phyloP scores from a whole-genome alignment of 2,113 vertebrate genomes.

The Protobothrops flavoviridis region DNA sequence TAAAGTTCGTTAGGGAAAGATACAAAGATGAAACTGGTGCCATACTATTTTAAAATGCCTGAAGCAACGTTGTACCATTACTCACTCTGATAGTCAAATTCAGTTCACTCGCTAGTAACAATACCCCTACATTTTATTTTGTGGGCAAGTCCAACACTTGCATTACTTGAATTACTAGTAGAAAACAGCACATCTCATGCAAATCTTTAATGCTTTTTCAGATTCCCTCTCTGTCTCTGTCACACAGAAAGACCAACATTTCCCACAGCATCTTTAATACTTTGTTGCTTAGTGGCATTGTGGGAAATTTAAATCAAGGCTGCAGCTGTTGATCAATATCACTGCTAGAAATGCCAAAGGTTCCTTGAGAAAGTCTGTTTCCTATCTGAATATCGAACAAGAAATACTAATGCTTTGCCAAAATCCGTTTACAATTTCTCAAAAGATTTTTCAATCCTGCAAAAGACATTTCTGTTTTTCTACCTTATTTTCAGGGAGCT shows the following conservation, averaged over 20 bases:
- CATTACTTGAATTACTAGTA: not conserved
- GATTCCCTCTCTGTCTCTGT: not conserved
- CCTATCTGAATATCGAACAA: not conserved
- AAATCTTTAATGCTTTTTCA: not conserved
- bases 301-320: not conserved
- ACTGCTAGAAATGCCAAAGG: not conserved
- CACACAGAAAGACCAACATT: not conserved
- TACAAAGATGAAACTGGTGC: not conserved
- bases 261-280: not conserved
- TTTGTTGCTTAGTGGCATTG: not conserved
- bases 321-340: not conserved
- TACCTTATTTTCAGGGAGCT: not conserved
- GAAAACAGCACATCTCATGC: not conserved
- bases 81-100: not conserved
- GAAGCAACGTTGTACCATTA: not conserved
- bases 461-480: not conserved
- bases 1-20: not conserved
- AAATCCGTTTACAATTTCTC: not conserved
- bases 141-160: not conserved
- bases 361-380: not conserved
- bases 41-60: not conserved
- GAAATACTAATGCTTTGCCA: not conserved
- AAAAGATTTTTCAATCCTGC: not conserved
- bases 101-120: not conserved
- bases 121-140: not conserved